Base-by-base conservation (phyloP, 2,113 vertebrate genomes). In the Rhipidura dahli region DNA sequence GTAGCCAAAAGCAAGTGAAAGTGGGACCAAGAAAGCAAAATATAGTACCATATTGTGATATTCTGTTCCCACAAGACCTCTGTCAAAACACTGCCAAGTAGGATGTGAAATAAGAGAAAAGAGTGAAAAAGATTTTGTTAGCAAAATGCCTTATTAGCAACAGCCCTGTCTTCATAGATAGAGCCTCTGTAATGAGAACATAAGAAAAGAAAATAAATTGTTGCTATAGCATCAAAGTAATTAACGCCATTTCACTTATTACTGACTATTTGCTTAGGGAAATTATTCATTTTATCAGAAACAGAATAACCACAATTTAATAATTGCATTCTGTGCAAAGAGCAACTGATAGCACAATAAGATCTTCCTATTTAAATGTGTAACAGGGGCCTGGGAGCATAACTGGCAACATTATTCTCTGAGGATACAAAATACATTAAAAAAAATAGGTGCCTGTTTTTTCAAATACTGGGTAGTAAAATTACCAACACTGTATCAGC, bases 271-370 rank as follows among this genome's bases (percentile, higher is more conserved):
- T 93, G 47, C 35, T 94, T 56, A 44, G 66, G 35, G 59, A 93
- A 88, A 76, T 80, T 54, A 93, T 59, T 94, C 1, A 3, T 91
- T 81, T 85, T 66, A 93, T 90, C 71, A 66, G 84, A 90, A 93
- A 85, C 10, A 83, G 63, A 95, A 70, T 54, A 91, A 77, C 26
- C 23, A 80, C 60, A 69, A 70, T 92, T 94, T 90, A 89, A 83
- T 93, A 91, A 91, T 35, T 93, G 30, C 70, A 80, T 87, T 94
- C 54, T 59, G 22, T 72, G 44, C 68, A 79, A 89, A 95, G 54
- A 80, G 30, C 30, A 2, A 69, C 42, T 35, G 42, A 73, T 63
- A 87, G 20, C 35, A 72, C 16, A 83, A 8, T 70, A 42, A 76
- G 44, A 47, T 88, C 60, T 88, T 76, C 64, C 31, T 51, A 59